These are phyloP conservation scores for Bombus consobrinus DNA, from an alignment of 1,140 invertebrate species.

Conservation along the genomic window DNA sequence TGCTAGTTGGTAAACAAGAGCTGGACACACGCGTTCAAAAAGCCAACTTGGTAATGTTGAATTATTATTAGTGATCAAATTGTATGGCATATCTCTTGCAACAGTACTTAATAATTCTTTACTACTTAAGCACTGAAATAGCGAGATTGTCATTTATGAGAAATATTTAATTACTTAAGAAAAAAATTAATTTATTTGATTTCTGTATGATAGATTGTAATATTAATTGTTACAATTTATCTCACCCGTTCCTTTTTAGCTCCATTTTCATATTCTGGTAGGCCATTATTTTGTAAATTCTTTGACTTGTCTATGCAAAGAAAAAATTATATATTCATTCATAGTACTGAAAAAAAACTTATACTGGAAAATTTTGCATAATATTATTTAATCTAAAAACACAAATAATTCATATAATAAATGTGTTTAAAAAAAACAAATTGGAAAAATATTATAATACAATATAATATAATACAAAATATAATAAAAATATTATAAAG, in stretches of 20 bases:
- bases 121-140: conserved; percentile 79
- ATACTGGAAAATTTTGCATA: background rate
- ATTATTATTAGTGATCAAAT: conserved; percentile 61
- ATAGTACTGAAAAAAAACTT: background rate
- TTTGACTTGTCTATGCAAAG: conserved; percentile 47
- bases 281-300: conserved; percentile 55
- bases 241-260: conserved; percentile 60
- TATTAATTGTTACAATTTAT: conserved; percentile 16
- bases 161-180: background rate
- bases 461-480: no score
- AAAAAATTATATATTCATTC: background rate
- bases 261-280: conserved; percentile 52
- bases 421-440: background rate
- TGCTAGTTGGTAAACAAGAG: conserved; percentile 86
- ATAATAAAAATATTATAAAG: background rate
- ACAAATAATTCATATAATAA: background rate
- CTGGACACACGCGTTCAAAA: conserved; percentile 85
- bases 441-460: background rate
- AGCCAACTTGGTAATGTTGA: conserved; percentile 76
- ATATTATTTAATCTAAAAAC: background rate
- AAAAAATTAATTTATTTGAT: conserved; percentile 5
- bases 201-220: background rate
- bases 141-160: background rate
- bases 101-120: conserved; percentile 76
- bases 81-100: conserved; percentile 68